These are phyloP conservation scores for Bembecia ichneumoniformis DNA, from an alignment of 2,888 invertebrate species.

Conservation along the genomic window DNA sequence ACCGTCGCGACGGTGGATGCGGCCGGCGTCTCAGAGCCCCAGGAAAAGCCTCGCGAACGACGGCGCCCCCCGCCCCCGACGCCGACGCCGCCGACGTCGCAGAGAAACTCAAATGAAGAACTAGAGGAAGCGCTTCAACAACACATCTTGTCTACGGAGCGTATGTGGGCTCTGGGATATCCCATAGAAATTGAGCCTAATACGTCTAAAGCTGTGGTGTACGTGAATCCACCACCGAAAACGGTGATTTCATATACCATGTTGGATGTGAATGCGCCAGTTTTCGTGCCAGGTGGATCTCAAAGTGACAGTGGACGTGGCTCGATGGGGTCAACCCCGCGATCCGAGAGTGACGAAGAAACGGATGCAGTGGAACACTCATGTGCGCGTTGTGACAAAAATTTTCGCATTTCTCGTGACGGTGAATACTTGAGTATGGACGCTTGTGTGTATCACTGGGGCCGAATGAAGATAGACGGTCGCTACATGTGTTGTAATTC, in stretches of 20 bases:
- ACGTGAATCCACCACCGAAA: constrained; percentile 69
- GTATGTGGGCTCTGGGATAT: constrained; percentile 78
- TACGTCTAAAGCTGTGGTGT: constrained; percentile 76
- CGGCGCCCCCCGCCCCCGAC: constrained; percentile 60
- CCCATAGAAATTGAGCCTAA: constrained; percentile 76
- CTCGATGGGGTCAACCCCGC: constrained; percentile 69
- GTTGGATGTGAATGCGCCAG: constrained; percentile 78
- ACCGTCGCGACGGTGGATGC: constrained; percentile 55
- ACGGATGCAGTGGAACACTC: constrained; percentile 72
- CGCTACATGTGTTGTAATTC: constrained; percentile 78
- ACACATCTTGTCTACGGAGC: constrained; percentile 74
- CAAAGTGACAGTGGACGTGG: constrained; percentile 70
- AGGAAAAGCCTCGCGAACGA: constrained; percentile 49
- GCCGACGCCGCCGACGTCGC: constrained; percentile 59
- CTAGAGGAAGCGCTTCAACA: constrained; percentile 72
- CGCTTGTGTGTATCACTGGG: constrained; percentile 91
- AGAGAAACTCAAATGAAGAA: constrained; percentile 70
- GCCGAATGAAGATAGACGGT: constrained; percentile 75
- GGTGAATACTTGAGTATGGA: constrained; percentile 82
- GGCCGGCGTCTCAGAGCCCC: constrained; percentile 54
- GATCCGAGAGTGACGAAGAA: constrained; percentile 71
- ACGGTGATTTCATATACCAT: constrained; percentile 38
- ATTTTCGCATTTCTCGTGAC: constrained; percentile 78
- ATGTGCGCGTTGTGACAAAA: constrained; percentile 81
- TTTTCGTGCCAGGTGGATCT: constrained; percentile 74